Base-by-base conservation (phyloP, 2,113 vertebrate species). In the Jacana jacana region DNA sequence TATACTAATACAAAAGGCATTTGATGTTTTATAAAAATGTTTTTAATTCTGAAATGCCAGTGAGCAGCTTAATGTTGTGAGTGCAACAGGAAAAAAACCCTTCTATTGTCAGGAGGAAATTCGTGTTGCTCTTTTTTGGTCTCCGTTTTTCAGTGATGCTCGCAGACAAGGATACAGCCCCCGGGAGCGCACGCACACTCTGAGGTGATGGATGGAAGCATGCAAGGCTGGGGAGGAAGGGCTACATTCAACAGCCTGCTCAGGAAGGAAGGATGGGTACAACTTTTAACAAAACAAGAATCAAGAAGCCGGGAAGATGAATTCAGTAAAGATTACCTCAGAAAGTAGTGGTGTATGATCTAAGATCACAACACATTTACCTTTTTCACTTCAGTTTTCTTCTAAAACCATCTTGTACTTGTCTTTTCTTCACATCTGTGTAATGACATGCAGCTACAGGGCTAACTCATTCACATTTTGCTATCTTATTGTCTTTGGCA, bases 351-450 rank as follows among this genome's bases (percentile, higher is more conserved):
- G 92, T 17, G 7, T 87, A 11, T 64, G 80, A 97, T 95, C 44
- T 88, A 78, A 96, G 95, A 93, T 97, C 93, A 93, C 80, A 96
- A 94, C 90, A 78, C 83, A 93, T 96, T 93, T 96, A 95, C 89
- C 61, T 96, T 97, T 95, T 97, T 91, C 95, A 93, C 92, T 97
- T 97, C 89, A 71, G 80, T 96, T 97, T 96, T 95, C 89, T 75
- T 94, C 88, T 85, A 75, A 93, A 95, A 95, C 73, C 10, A 11
- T 92, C 95, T 86, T 89, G 66, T 81, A 84, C 90, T 95, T 93
- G 93, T 95, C 91, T 93, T 87, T 80, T 94, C 84, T 93, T 95
- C 93, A 87, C 58, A 90, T 97, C 89, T 94, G 66, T 48, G 72
- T 96, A 97, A 95, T 83, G 95, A 94, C 25, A 81, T 94, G 71